phyloP scores from a whole-genome alignment of 2,113 vertebrate species.

The Rattus rattus region DNA sequence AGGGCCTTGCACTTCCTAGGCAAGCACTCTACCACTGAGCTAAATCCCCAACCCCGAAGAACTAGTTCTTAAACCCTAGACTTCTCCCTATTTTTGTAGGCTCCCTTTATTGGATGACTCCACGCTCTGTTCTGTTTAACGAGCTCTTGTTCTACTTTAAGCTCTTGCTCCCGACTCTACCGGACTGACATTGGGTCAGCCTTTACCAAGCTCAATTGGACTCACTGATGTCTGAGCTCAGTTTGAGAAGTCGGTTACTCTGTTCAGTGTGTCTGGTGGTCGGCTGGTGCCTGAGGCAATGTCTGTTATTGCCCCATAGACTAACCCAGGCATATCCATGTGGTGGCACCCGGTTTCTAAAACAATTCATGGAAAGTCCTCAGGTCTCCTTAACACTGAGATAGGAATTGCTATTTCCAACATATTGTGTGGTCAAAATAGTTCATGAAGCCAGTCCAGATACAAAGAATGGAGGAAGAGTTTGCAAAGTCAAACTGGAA shows the following conservation, averaged over 20 bases:
- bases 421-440: constrained; percentile 18
- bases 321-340: not conserved
- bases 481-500: not conserved
- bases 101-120: not conserved
- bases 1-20: too few relatives aligned
- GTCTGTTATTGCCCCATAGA: not conserved
- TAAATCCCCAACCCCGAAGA: too few relatives aligned
- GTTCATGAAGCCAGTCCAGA: not conserved
- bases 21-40: too few relatives aligned
- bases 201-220: not conserved
- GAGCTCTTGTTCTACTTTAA: not conserved
- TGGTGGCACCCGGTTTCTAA: not conserved
- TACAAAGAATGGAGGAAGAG: not conserved
- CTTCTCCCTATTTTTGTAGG: not conserved
- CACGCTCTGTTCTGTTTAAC: not conserved
- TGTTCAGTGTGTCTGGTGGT: not conserved
- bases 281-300: not conserved
- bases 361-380: not conserved
- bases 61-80: not conserved
- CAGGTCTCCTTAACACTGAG: not conserved
- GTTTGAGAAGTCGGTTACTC: not conserved
- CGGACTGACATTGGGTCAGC: not conserved
- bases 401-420: not conserved
- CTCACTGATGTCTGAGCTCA: not conserved
- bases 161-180: not conserved